Evolutionary conservation across 1,140 invertebrate species (phyloP), one percentile per base, ranked within the genome.

Genomic region (Drosophila serrata): DNA sequence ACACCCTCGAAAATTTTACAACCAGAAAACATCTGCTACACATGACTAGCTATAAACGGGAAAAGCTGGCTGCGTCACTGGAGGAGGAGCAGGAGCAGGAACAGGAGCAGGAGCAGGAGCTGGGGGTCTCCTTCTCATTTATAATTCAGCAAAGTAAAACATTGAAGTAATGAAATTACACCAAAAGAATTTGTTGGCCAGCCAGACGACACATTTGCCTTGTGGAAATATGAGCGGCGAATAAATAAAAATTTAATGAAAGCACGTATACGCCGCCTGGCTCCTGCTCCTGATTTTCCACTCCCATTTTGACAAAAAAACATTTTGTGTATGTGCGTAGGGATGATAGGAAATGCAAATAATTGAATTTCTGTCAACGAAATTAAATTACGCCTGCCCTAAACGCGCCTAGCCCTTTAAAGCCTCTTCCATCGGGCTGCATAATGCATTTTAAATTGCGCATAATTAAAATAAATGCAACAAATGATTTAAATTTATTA

Each of bases 401-500:
- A 33, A 42, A n/a, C 27, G 42, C 39, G 19, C 57, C 15, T 58
- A 17, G 27, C 9, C 24, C 58, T 53, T 84, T 68, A 86, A 77
- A 76, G 73, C 33, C 51, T 48, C 39, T 1, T 19, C 8, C 46
- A 35, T 1, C 29, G 5, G 9, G 42, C 43, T 55, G 51, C 64
- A 65, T 87, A 86, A 90, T 84, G 84, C 85, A 90, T 84, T 90
- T 87, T 87, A 87, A 87, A 87, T 58, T 74, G 80, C 67, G 73
- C 72, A 87, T 87, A 90, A 87, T 87, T 87, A 84, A 87, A 87
- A 87, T 87, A 87, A 87, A 87, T 88, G 84, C 84, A 90, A 90
- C 84, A 87, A 90, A 87, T 87, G 84, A 87, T 87, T 87, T 87
- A 87, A 90, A 87, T 87, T 90, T 87, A 87, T 90, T 87, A 87